Base-by-base conservation (phyloP, 2,888 invertebrate species). In the Ophraella communa region DNA sequence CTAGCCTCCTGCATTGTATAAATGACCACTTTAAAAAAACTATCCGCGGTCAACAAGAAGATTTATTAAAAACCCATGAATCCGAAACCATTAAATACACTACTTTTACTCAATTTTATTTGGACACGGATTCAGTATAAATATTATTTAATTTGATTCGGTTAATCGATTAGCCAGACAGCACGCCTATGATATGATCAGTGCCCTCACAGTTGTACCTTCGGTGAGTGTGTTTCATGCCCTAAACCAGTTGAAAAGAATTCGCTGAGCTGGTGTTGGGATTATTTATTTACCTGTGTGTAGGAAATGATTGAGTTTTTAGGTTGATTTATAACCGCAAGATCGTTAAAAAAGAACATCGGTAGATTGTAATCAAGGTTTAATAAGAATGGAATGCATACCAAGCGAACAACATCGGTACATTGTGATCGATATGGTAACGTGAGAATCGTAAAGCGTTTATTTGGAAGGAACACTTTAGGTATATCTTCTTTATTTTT, bases 271-370 rank as follows among this genome's bases (percentile, higher is more conserved):
- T 56, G 51, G 62, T 57, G 62, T 56, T 42, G 57, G 63, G 39
- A 58, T 63, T 53, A 60, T 60, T 62, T 63, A 63, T 63, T 57
- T 63, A 63, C 63, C 63, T 63, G 63, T 52, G 44, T 52, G 45
- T 44, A 52, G 35, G 44, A 52, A 63, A 53, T 57, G 63, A 51
- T 57, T 45, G 47, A 54, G 62, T 54, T 44, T 61, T 54, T 57
- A 33, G 57, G 47, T 57, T 57, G 57, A 57, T 57, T 57, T 57
- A 57, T 57, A 57, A 57, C 57, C 57, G 33, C 47, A 57, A 57
- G 44, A 45, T 45, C 44, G 56, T 18, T 24, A 56, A 56, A 33
- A 54, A 56, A 45, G 45, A 56, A 56, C 18, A 56, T 56, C 30
- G 47, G 45, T 57, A 57, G 47, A 57, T 57, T n/a, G 33, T 57